Evolutionary conservation across 2,888 invertebrate species (phyloP).

Genomic region (Synergus umbraculus): DNA sequence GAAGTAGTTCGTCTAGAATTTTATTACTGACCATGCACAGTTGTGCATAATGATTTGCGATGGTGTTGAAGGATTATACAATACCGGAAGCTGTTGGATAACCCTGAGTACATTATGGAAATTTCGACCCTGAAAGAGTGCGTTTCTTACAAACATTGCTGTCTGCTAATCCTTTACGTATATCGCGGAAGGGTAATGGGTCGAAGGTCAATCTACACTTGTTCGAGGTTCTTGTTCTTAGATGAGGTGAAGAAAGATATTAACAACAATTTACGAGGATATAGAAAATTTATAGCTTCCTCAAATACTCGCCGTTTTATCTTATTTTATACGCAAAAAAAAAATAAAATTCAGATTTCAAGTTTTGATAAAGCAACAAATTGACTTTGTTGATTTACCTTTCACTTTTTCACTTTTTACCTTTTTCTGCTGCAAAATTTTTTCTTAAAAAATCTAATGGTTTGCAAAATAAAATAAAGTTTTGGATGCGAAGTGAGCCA

Average conservation of each 20-base stretch:
- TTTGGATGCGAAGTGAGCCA: conserved; percentile 16
- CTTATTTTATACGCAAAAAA: not conserved
- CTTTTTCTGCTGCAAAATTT: too few relatives aligned
- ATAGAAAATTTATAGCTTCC: too few relatives aligned
- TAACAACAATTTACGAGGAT: not conserved
- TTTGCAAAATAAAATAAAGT: conserved; percentile 45
- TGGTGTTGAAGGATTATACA: conserved; percentile 55
- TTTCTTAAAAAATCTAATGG: conserved; percentile 29
- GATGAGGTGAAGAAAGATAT: conserved; percentile 32
- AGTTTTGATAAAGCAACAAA: too few relatives aligned
- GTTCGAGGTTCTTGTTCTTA: conserved; percentile 13
- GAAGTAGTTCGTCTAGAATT: conserved; percentile 28
- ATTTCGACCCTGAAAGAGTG: conserved; percentile 66
- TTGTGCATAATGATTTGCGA: conserved; percentile 39
- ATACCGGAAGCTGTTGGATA: conserved; percentile 60
- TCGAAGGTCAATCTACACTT: conserved; percentile 26
- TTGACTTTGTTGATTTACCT: too few relatives aligned
- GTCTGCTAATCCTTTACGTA: conserved; percentile 25
- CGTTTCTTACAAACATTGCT: conserved; percentile 37
- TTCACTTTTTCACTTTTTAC: too few relatives aligned
- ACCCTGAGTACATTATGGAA: conserved; percentile 63
- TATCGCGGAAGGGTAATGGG: conserved; percentile 11
- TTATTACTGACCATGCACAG: conserved; percentile 36
- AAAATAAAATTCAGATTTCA: not conserved
- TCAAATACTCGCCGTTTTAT: not conserved